Evolutionary conservation across 2,888 invertebrate species (phyloP).

Genomic region (Tenthredo distinguenda): DNA sequence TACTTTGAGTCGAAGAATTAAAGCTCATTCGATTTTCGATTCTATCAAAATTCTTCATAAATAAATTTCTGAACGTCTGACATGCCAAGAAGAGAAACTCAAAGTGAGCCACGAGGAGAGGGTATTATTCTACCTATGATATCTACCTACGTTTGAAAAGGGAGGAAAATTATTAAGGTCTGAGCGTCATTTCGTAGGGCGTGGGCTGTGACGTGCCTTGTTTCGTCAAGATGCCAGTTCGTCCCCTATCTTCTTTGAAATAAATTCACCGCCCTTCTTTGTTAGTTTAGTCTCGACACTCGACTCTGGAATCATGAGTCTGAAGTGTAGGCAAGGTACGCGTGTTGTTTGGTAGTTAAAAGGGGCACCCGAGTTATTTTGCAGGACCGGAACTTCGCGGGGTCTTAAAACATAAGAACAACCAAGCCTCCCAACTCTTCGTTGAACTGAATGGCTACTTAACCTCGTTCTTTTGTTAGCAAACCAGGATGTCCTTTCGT

Average conservation of each 20-base stretch:
- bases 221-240: conserved; percentile 8
- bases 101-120: not conserved
- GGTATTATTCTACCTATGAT: not conserved
- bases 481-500: conserved; percentile 32
- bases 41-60: not conserved
- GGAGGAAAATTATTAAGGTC: not conserved
- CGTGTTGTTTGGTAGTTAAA: conserved; percentile 46
- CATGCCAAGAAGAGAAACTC: not conserved
- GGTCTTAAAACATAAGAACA: conserved; percentile 38
- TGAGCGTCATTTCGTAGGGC: not conserved
- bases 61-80: not conserved
- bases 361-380: conserved; percentile 38
- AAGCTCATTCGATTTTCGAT: not conserved
- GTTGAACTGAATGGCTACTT: conserved; percentile 66
- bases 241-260: conserved; percentile 18
- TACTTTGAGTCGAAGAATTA: not conserved
- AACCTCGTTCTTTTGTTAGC: conserved; percentile 65
- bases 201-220: conserved; percentile 16
- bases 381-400: conserved; percentile 26
- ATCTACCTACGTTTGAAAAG: not conserved
- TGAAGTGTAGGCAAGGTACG: conserved; percentile 18
- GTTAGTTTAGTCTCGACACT: conserved; percentile 39
- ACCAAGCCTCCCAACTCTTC: conserved; percentile 53
- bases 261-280: conserved; percentile 22
- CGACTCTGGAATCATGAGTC: conserved; percentile 28